Conservation (phyloP, 2,888 invertebrate genomes). For the Dynastes hyllus region DNA sequence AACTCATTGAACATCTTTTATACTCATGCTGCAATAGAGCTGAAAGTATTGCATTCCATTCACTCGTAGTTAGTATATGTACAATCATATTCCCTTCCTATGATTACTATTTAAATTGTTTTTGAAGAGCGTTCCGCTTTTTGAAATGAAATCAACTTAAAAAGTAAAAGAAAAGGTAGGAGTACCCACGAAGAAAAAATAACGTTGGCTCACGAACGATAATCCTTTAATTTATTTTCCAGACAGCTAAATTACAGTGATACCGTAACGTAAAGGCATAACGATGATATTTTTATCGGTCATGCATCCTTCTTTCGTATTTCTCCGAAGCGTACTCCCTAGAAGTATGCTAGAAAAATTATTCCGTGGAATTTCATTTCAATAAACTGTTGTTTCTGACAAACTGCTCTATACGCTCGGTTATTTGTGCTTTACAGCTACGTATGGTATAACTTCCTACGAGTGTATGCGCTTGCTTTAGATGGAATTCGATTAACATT, state of each 20-base stretch:
- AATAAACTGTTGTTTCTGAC: slow-evolving; percentile 41
- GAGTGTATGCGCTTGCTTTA: neutral
- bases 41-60: no score
- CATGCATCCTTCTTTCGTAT: slow-evolving; percentile 10
- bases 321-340: neutral
- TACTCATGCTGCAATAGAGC: no score
- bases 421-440: slow-evolving; percentile 29
- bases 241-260: slow-evolving; percentile 45
- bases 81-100: slow-evolving; percentile 17
- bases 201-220: slow-evolving; percentile 38
- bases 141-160: neutral
- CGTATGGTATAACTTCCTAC: slow-evolving; percentile 9
- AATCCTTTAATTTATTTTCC: slow-evolving; percentile 47
- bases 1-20: no score
- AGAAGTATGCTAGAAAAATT: slow-evolving; percentile 14
- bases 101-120: slow-evolving; percentile 46
- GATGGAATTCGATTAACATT: slow-evolving; percentile 32
- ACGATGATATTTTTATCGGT: slow-evolving; percentile 25
- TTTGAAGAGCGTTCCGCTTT: neutral
- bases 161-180: slow-evolving; percentile 25
- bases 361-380: slow-evolving; percentile 27
- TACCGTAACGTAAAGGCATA: slow-evolving; percentile 27
- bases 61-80: neutral
- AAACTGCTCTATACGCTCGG: slow-evolving; percentile 30
- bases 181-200: slow-evolving; percentile 22